Evolutionary conservation across 2,888 invertebrate genomes (phyloP).

Genomic region (Sinotaia quadrata): DNA sequence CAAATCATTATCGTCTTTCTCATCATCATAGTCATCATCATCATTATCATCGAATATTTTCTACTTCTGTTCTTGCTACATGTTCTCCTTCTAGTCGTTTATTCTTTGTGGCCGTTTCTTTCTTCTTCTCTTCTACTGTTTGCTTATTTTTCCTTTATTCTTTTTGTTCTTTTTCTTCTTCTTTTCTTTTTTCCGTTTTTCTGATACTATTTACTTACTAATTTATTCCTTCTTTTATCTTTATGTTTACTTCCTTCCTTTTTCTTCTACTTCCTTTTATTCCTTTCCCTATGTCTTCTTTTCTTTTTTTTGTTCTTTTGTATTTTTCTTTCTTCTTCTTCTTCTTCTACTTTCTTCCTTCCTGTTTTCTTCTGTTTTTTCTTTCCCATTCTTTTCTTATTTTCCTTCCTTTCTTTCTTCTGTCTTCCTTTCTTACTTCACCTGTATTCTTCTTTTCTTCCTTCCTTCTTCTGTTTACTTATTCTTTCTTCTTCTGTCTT

Average conservation of each 20-base stretch:
- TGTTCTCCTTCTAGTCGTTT: background rate
- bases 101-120: background rate
- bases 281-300: background rate
- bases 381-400: too few relatives aligned
- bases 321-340: too few relatives aligned
- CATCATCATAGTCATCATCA: too few relatives aligned
- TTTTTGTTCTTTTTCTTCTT: background rate
- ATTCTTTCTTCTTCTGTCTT: background rate
- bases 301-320: background rate
- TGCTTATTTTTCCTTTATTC: background rate
- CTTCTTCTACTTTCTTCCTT: too few relatives aligned
- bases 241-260: too few relatives aligned
- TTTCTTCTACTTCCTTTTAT: background rate
- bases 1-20: too few relatives aligned
- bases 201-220: background rate
- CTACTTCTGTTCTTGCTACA: too few relatives aligned
- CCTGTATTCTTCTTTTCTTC: background rate
- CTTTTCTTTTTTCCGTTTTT: background rate
- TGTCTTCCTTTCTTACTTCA: background rate
- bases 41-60: too few relatives aligned
- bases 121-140: background rate
- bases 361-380: too few relatives aligned
- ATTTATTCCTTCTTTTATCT: background rate
- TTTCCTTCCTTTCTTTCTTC: too few relatives aligned
- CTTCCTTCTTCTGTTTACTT: background rate